These are phyloP conservation scores for Sycophila sp. DNA, from an alignment of 1,140 invertebrate species.

Conservation along the genomic window DNA sequence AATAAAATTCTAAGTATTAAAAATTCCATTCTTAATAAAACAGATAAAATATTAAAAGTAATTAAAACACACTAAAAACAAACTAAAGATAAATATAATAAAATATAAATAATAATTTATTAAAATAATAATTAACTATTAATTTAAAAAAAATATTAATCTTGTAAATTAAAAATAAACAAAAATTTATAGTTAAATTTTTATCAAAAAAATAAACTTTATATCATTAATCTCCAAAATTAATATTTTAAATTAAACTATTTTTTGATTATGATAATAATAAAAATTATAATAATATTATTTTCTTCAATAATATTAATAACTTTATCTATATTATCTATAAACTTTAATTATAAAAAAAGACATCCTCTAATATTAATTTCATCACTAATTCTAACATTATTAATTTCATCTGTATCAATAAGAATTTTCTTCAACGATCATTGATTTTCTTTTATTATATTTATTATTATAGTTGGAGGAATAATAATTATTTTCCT, in stretches of 20 bases:
- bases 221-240: slow-evolving; percentile 72
- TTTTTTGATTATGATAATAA: slow-evolving; percentile 60
- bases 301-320: slow-evolving; percentile 36
- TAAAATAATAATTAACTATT: slow-evolving; percentile 64
- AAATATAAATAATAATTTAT: slow-evolving; percentile 59
- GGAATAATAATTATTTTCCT: too few relatives aligned
- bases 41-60: slow-evolving; percentile 66
- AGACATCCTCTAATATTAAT: too few relatives aligned
- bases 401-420: too few relatives aligned
- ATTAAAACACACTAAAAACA: slow-evolving; percentile 48
- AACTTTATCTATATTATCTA: slow-evolving; percentile 37
- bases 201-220: slow-evolving; percentile 66
- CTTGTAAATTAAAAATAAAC: slow-evolving; percentile 51
- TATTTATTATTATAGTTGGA: too few relatives aligned
- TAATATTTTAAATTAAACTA: slow-evolving; percentile 69
- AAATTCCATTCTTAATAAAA: slow-evolving; percentile 68
- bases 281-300: too few relatives aligned
- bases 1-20: slow-evolving; percentile 66
- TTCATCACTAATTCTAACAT: too few relatives aligned
- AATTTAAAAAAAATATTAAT: too few relatives aligned
- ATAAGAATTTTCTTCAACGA: too few relatives aligned
- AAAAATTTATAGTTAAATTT: slow-evolving; percentile 61
- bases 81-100: slow-evolving; percentile 48
- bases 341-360: too few relatives aligned
- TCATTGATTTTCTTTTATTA: too few relatives aligned